Evolutionary conservation across 1,140 invertebrate genomes (phyloP).

Genomic region (Bombus impatiens): DNA sequence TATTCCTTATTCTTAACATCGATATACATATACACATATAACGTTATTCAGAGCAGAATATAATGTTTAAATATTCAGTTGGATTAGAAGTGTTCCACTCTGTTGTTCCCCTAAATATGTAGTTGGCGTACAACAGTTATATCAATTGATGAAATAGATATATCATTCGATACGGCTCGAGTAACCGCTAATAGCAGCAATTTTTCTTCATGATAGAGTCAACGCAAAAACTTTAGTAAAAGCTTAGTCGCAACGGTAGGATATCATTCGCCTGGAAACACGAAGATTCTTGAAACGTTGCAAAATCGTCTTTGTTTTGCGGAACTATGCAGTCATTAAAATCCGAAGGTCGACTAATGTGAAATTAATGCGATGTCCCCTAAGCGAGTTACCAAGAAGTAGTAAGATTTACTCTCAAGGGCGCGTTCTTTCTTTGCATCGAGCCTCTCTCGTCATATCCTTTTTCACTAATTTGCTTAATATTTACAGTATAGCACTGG

Average conservation of each 20-base stretch:
- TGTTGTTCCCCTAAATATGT: not conserved
- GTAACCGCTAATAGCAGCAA: not conserved
- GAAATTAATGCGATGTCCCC: slow-evolving; percentile 26
- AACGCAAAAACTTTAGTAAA: too few species aligned
- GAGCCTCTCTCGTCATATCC: not conserved
- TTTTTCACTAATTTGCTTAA: not conserved
- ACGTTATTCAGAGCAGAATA: not conserved
- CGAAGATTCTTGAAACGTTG: not conserved
- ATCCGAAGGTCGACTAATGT: not conserved
- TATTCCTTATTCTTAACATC: not conserved
- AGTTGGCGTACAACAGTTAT: not conserved
- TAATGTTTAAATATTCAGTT: not conserved
- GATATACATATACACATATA: not conserved
- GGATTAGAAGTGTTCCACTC: not conserved
- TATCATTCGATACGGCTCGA: not conserved
- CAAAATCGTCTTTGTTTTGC: not conserved
- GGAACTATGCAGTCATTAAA: slow-evolving; percentile 11
- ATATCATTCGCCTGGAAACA: not conserved
- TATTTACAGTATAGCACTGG: too few species aligned
- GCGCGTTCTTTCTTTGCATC: not conserved
- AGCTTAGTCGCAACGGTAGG: not conserved
- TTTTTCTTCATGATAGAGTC: not conserved
- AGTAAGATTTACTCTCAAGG: slow-evolving; percentile 9
- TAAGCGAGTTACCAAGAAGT: not conserved
- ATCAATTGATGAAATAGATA: not conserved